Base-by-base conservation (phyloP, 2,888 invertebrate species). In the Anorthoa munda region DNA sequence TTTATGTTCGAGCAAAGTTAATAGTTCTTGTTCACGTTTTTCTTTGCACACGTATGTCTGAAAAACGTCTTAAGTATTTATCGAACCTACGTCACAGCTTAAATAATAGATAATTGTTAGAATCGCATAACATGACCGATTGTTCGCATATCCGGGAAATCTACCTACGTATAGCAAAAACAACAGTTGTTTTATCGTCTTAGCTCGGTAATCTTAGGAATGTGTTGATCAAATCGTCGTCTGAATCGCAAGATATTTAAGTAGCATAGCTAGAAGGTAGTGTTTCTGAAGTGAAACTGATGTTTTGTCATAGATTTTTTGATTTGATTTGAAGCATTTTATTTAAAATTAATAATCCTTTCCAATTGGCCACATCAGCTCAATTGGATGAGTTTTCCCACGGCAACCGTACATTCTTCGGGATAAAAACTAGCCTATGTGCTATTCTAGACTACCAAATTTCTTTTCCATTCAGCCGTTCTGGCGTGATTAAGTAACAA, bases 41-140 rank as follows among this genome's bases (percentile, higher is more conserved):
- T n/a, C 21, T 39, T 58, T 67, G 46, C 11, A 15, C n/a, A 23
- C 31, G 18, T 4, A n/a, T 13, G 23, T 53, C 48, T 72, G 66
- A 13, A 63, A n/a, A 67, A 55, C 63, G 17, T 58, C 26, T n/a
- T n/a, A 18, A 5, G 26, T 72, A 56, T 45, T 63, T 66, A 60
- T 72, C 21, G 12, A 39, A n/a, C 7, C n/a, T 0, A 79, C 80
- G 80, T 79, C 75, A 69, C 66, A 39, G 60, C 26, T 79, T 46
- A 15, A 63, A 17, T 58, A 70, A 59, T 55, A 77, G 45, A 73
- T 74, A 21, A 53, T 45, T 31, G 50, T 74, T 31, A 64, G 17
- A 64, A 74, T 64, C 58, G 21, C 31, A 12, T 18, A 53, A 53
- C 48, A 31, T 66, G 51, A 58, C 45, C 46, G 56, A 79, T 75